Evolutionary conservation across 2,888 invertebrate species (phyloP).

Genomic region (Drosophila ustulata): DNA sequence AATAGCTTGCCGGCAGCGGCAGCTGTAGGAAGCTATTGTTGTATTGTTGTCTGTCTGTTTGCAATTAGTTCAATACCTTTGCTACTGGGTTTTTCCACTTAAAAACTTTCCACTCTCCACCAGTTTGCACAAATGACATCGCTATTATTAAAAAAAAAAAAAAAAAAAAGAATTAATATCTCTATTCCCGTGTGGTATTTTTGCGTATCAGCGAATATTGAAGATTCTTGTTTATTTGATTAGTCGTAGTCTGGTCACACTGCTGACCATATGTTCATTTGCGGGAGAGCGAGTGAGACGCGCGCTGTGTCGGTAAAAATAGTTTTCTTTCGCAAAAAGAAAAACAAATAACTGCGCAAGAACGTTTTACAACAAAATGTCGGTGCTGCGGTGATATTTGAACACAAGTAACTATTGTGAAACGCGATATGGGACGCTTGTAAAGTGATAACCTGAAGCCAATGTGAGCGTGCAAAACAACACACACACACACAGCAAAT

Average conservation of each 20-base stretch:
- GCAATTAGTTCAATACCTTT: background rate
- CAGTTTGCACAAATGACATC: background rate
- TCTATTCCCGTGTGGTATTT: constrained; percentile 3
- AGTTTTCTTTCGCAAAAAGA: constrained; percentile 41
- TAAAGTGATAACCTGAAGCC: constrained; percentile 24
- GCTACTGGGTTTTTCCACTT: background rate
- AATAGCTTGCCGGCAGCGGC: background rate
- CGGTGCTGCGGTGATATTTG: constrained; percentile 8
- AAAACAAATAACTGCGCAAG: constrained; percentile 12
- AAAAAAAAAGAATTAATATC: background rate
- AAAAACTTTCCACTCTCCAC: background rate
- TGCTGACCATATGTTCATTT: constrained; percentile 50
- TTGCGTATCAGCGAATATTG: background rate
- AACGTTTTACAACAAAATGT: constrained; percentile 18
- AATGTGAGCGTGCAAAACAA: constrained; percentile 12
- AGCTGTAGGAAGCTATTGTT: background rate
- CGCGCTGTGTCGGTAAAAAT: constrained; percentile 58
- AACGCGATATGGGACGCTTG: constrained; percentile 15
- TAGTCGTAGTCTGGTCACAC: constrained; percentile 32
- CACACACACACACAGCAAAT: background rate
- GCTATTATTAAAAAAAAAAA: background rate
- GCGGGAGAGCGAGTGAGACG: constrained; percentile 27
- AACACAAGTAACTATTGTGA: constrained; percentile 12
- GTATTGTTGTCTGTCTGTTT: background rate
- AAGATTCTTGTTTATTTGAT: constrained; percentile 3